Base-by-base conservation (phyloP, 2,113 vertebrate species). In the Hoplias malabaricus region DNA sequence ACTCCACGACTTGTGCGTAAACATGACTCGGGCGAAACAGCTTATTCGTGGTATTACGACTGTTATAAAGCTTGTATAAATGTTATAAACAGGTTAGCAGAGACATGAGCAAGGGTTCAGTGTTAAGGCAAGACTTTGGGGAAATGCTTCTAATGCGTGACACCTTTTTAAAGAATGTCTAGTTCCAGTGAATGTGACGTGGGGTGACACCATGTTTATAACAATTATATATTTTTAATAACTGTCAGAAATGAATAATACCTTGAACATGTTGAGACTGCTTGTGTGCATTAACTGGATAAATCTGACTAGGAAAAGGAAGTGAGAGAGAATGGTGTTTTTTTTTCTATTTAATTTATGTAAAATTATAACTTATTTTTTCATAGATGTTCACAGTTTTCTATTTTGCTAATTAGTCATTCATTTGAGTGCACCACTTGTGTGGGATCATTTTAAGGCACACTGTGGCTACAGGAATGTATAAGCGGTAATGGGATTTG, bases 371-470 rank as follows among this genome's bases (percentile, higher is more conserved):
- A 86, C 83, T 89, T 84, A 87, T 75, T 80, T 84, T 84, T 53
- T 76, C 48, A 77, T 89, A 71, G 73, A 86, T 69, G 73, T 85
- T 81, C 69, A 75, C 66, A 63, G 73, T 84, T 87, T 85, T 82
- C 43, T 83, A 80, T 85, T 86, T 85, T 69, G 83, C 80, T 82
- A 77, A 86, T 86, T 84, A 2, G 82, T 83, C 84, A 87, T 83
- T 86, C 29, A 27, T 84, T 80, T 42, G 63, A 19, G 85, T 85
- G 79, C 80, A 77, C 84, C 68, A 75, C 82, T 61, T 72, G 63
- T 23, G 25, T 72, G 59, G 59, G 31, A 34, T 67, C 59, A 78
- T 69, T 16, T 69, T 57, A 53, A 74, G 42, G 73, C 67, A 74
- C 33, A 61, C 59, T 69, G 80, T 73, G 78, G 50, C 70, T 74